These are phyloP conservation scores for Vipera latastei DNA, from an alignment of 2,797 vertebrate genomes.

Conservation along the genomic window DNA sequence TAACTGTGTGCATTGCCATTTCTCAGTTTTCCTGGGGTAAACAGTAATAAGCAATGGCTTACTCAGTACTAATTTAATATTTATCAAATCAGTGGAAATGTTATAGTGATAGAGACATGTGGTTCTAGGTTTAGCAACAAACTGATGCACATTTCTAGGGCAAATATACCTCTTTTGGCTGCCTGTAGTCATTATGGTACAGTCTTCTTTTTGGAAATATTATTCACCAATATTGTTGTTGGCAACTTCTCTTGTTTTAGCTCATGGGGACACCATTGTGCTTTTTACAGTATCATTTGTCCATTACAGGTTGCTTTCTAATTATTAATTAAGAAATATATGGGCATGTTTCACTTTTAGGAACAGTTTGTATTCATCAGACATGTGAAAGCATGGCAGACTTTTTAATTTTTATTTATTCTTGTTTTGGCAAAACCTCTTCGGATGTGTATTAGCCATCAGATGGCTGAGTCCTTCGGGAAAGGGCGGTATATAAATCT, in stretches of 20 bases:
- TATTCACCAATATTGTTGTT: background rate
- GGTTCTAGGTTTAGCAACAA: background rate
- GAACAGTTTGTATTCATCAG: conserved; percentile 22
- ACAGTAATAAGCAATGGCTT: conserved; percentile 1
- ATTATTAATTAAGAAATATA: conserved; percentile 31
- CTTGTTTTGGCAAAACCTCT: background rate
- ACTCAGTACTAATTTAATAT: background rate
- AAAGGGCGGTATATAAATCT: too few relatives aligned
- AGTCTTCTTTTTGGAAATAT: background rate
- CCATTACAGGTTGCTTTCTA: conserved; percentile 10
- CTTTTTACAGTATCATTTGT: conserved; percentile 24
- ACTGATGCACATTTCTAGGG: background rate
- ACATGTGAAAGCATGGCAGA: conserved; percentile 18
- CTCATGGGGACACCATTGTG: conserved; percentile 2
- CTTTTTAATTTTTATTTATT: background rate
- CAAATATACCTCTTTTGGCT: background rate
- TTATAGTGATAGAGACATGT: background rate
- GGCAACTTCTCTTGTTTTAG: conserved; percentile 8
- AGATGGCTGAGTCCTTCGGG: too few relatives aligned
- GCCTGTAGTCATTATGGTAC: background rate
- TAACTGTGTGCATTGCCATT: background rate
- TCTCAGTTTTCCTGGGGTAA: background rate
- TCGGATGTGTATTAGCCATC: background rate
- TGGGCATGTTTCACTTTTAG: conserved; percentile 11
- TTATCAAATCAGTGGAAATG: background rate